Evolutionary conservation across 1,140 invertebrate species (phyloP), one percentile per base, ranked within the genome.

Genomic region (Globodera rostochiensis): DNA sequence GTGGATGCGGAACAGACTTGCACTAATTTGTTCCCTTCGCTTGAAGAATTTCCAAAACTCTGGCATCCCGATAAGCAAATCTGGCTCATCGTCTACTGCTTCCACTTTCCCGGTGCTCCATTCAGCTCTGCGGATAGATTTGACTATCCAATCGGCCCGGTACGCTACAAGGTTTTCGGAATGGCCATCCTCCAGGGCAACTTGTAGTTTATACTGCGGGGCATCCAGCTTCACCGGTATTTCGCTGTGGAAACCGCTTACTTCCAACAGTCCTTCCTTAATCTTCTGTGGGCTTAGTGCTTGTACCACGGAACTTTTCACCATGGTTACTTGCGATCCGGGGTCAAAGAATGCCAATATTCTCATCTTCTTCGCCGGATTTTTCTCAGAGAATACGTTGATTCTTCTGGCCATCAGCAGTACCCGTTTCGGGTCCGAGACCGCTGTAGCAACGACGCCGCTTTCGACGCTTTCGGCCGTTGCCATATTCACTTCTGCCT

Each of bases 261-360:
- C 49, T 74, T 74, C 73, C 6, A 25, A 45, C 19, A 25, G 49
- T 4, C 8, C 53, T 36, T 74, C 36, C 45, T 53, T 53, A 11
- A 74, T 36, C 36, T 74, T 74, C n/a, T 74, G 21, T 45, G 45
- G 21, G 6, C 53, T 74, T 1, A 74, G 11, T 9, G 49, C 73
- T 45, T 45, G 49, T 45, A 74, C 73, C 11, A 50, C 53, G 9
- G 49, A n/a, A n/a, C 53, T 53, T 25, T 49, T 74, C 6, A 74
- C 45, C 19, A 74, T 50, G 53, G 49, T 74, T 21, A 74, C 53
- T 19, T 49, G 49, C 3, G 73, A 49, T 1, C 73, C 73, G 0
- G 73, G n/a, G 8, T 74, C 73, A 74, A 74, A 74, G 19, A 74
- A 74, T 3, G n/a, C 73, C 49, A 74, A n/a, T 3, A 53, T 50